Conservation (phyloP, 2,797 vertebrate species). For the Cuniculus paca region DNA sequence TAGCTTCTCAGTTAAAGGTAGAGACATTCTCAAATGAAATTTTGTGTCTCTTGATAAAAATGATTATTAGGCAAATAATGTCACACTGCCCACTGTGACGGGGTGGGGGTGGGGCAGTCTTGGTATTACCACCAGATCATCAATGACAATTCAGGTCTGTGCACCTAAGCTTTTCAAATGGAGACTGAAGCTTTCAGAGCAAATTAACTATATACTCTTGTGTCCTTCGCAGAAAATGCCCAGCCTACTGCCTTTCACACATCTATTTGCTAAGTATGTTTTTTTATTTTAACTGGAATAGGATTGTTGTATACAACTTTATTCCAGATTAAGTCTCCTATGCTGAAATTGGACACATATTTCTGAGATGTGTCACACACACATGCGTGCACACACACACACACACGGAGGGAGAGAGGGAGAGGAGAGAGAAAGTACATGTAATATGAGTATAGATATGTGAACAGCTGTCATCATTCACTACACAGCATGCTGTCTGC, state of each 20-base stretch:
- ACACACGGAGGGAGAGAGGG: no score
- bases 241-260: not conserved
- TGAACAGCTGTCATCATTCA: not conserved
- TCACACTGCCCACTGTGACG: not conserved
- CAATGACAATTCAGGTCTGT: not conserved
- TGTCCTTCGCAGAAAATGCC: not conserved
- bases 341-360: not conserved
- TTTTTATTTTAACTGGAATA: conserved; percentile 5
- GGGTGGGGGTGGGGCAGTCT: no score
- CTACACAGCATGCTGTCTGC: not conserved
- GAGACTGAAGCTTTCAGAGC: not conserved
- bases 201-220: not conserved
- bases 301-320: not conserved
- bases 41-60: not conserved
- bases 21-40: not conserved
- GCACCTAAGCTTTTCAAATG: not conserved
- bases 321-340: not conserved
- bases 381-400: no score
- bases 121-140: not conserved
- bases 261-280: no score
- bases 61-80: not conserved
- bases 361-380: not conserved
- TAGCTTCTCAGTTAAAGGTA: not conserved
- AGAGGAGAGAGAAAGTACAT: not conserved
- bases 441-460: no score